phyloP scores from a whole-genome alignment of 2,888 invertebrate genomes.

The Colletes collaris region DNA sequence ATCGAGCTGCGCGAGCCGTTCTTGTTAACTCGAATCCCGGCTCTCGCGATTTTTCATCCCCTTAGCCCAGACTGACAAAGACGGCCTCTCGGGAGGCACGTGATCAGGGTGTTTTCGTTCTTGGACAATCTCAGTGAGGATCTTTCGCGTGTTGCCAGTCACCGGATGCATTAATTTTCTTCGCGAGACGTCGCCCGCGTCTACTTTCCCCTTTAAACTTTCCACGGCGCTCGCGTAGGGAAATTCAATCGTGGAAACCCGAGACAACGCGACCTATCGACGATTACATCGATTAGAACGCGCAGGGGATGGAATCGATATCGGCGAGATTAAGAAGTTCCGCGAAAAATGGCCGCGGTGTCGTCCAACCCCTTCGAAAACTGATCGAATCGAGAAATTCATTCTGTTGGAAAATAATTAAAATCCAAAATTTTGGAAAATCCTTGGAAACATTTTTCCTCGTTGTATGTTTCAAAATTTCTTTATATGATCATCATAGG shows the following conservation, averaged over 20 bases:
- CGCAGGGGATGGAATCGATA: not conserved
- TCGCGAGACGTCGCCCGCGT: not conserved
- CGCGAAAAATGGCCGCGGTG: not conserved
- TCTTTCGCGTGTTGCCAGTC: conserved; percentile 63
- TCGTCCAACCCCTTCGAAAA: not conserved
- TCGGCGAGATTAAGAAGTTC: not conserved
- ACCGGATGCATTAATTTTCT: conserved; percentile 63
- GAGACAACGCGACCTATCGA: not conserved
- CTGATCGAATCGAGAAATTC: too few species aligned
- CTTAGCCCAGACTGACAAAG: conserved; percentile 74
- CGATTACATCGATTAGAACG: not conserved
- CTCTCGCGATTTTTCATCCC: conserved; percentile 82
- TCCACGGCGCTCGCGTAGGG: not conserved
- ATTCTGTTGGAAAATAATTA: too few species aligned
- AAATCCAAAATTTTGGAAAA: too few species aligned
- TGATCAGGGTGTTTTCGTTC: conserved; percentile 75
- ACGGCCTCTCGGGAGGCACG: conserved; percentile 67
- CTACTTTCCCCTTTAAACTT: not conserved
- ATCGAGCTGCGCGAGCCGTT: conserved; percentile 75
- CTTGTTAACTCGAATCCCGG: conserved; percentile 82
- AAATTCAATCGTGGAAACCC: conserved; percentile 32
- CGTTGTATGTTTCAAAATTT: too few species aligned
- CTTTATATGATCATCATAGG: too few species aligned
- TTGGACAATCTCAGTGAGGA: conserved; percentile 73
- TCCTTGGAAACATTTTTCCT: too few species aligned